Evolutionary conservation across 2,113 vertebrate species (phyloP).

Genomic region (Otolemur garnettii): DNA sequence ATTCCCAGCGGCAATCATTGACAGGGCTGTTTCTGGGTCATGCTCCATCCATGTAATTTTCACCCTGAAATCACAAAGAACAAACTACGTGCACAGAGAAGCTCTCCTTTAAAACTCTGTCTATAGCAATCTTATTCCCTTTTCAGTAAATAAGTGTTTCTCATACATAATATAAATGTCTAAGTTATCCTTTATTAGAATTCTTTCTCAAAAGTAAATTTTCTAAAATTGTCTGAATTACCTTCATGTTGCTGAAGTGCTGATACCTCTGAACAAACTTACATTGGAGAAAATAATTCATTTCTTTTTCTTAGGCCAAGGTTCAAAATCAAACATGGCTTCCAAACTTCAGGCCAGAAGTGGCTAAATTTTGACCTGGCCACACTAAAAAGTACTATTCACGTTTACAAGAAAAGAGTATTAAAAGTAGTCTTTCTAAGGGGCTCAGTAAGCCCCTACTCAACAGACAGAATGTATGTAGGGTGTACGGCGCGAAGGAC

Average conservation of each 20-base stretch:
- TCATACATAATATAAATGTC: constrained; percentile 82
- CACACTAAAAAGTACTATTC: not conserved
- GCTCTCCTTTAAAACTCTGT: constrained; percentile 12
- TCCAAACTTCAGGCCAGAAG: constrained; percentile 1
- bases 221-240: constrained; percentile 87
- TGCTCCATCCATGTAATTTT: constrained; percentile 60
- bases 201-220: constrained; percentile 86
- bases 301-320: constrained; percentile 39
- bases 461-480: too few relatives aligned
- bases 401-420: not conserved
- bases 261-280: constrained; percentile 84
- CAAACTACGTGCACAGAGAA: constrained; percentile 4
- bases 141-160: constrained; percentile 82
- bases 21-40: constrained; percentile 70
- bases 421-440: not conserved
- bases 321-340: constrained; percentile 59
- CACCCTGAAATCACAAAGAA: constrained; percentile 63
- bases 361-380: not conserved
- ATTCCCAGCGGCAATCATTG: constrained; percentile 71
- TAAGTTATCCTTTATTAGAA: constrained; percentile 88
- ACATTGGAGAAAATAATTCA: constrained; percentile 77
- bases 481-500: too few relatives aligned
- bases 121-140: constrained; percentile 71
- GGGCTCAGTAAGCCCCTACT: too few relatives aligned
- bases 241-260: constrained; percentile 87